Evolutionary conservation across 1,140 invertebrate genomes (phyloP).

Genomic region (Habropoda laboriosa): DNA sequence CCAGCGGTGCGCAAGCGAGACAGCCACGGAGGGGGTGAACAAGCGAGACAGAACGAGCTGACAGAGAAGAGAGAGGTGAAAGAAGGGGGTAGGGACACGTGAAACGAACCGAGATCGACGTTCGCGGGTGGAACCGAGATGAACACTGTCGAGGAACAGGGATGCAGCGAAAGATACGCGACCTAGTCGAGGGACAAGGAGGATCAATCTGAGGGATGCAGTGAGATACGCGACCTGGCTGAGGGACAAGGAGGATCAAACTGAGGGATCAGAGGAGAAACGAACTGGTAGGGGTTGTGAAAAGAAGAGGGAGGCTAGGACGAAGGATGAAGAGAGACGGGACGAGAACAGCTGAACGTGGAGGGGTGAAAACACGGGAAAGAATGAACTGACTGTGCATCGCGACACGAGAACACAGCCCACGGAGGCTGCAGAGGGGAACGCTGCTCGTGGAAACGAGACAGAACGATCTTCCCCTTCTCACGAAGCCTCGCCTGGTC

Average conservation of each 20-base stretch:
- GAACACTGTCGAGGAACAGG: background rate
- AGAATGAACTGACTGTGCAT: conserved; percentile 37
- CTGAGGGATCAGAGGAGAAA: background rate
- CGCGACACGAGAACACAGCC: conserved; percentile 22
- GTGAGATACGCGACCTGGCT: background rate
- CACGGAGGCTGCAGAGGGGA: background rate
- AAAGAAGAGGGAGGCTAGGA: background rate
- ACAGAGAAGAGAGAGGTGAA: background rate
- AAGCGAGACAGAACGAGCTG: conserved; percentile 1
- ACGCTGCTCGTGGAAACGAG: background rate
- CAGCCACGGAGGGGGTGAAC: background rate
- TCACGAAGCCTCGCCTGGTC: conserved; percentile 26
- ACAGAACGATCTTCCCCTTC: conserved; percentile 17
- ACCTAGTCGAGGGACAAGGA: background rate
- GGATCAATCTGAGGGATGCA: background rate
- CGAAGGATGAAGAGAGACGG: background rate
- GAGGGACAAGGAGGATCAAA: background rate
- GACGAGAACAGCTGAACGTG: background rate
- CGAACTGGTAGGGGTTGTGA: background rate
- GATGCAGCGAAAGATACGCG: background rate
- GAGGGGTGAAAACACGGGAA: conserved; percentile 33
- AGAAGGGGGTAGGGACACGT: background rate
- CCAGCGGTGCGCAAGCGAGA: conserved; percentile 37
- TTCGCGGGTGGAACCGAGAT: background rate
- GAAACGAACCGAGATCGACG: conserved; percentile 23